Evolutionary conservation across 2,113 vertebrate genomes (phyloP), one percentile per base, ranked within the genome.

Genomic region (Psilopsiagon aymara): DNA sequence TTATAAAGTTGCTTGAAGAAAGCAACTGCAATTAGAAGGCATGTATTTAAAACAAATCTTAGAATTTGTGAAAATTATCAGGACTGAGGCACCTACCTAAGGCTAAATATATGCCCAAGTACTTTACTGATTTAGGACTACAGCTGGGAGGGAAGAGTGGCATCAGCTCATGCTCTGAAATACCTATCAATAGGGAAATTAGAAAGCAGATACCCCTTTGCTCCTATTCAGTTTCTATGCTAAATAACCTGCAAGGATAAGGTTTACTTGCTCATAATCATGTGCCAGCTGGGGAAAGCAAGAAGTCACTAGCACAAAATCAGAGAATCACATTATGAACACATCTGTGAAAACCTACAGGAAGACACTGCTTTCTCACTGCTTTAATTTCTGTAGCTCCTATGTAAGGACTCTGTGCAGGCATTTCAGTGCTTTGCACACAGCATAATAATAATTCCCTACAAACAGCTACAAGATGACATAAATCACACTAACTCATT

Each of bases 1-100:
- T 88, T 92, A 80, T 86, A 79, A 87, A 90, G 28, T 69, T 82
- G 46, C 63, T 94, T 68, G 20, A 82, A 62, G 77, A 95, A 94
- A 96, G 80, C 47, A 92, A 82, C 27, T 53, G 43, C 46, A 88
- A 60, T 77, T 93, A 88, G 67, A 86, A 93, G 24, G 15, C 33
- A 13, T 51, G 62, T 57, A 37, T 64, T 93, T 80, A 60, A 94
- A 83, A 86, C 28, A 64, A 81, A 76, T 39, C 35, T 79, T 79
- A 74, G 52, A 82, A 79, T 69, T 41, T 67, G 13, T 75, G 62
- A 86, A 91, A 85, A 79, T 66, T 77, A 57, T 24, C 20, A 60
- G 49, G 37, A 49, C 20, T 73, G 25, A 63, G 33, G 31, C 44
- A 53, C 10, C 46, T 83, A 69, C 76, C 64, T 66, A 59, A 13